Base-by-base conservation (phyloP, 2,888 invertebrate genomes). In the Folsomia candida region DNA sequence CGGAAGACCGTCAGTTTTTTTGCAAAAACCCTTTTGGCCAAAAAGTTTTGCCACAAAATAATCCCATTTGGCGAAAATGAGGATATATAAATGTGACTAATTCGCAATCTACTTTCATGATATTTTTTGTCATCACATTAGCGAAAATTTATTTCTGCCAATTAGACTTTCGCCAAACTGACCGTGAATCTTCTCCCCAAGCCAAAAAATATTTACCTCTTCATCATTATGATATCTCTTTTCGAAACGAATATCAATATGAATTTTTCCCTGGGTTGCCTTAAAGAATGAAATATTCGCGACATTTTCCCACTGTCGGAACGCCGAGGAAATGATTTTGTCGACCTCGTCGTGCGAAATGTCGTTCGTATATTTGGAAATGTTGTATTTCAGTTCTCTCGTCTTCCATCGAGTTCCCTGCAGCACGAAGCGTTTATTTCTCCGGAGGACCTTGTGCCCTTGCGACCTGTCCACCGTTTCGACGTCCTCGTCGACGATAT, bases 401-500 rank as follows among this genome's bases (percentile, higher is more conserved):
- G 94, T 93, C 79, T 92, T 89, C 97, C 97, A 97, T 84, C 95
- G 89, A 81, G 95, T 95, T 59, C 94, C 94, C 24, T 64, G 64
- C 11, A 64, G n/a, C 22, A 24, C 26, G 22, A 51, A 64, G 14
- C 64, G 47, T 24, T 64, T 64, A 4, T 18, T 24, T 24, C 64
- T 64, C 18, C 6, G 20, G 9, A 26, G 9, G 25, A 47, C 20
- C 3, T 37, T n/a, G 2, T 24, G 26, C 9, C n/a, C n/a, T 20
- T 20, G 26, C 6, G 6, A n/a, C 6, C 29, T n/a, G 51, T 51
- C 24, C 9, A 20, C 6, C 2, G 6, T 3, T 24, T 64, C 64
- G 6, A 64, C 20, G 20, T 24, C 51, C 4, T 9, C 22, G n/a
- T 64, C 51, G 2, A 18, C 3, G 11, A 6, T 22, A 24, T 64